These are phyloP conservation scores for Boloria selene DNA, from an alignment of 2,888 invertebrate genomes.

Conservation along the genomic window DNA sequence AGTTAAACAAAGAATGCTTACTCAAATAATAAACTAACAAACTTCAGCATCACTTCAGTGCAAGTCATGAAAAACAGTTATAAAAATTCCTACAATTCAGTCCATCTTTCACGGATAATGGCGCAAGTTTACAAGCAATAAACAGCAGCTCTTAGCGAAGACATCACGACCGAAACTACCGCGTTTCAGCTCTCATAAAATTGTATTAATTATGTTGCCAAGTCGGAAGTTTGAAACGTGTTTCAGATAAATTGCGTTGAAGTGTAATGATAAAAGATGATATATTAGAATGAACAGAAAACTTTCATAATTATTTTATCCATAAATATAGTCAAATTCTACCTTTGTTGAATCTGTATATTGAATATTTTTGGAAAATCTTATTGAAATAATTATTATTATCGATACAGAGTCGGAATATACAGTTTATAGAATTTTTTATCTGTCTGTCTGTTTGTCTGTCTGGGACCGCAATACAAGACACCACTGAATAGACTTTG, in stretches of 20 bases:
- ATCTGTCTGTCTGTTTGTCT: too few species aligned
- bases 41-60: constrained; percentile 4
- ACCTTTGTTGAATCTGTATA: too few species aligned
- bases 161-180: constrained; percentile 26
- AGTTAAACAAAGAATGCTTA: background rate
- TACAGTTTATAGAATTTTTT: too few species aligned
- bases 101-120: constrained; percentile 30
- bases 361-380: too few species aligned
- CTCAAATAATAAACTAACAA: constrained; percentile 1
- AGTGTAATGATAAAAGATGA: too few species aligned
- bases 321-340: too few species aligned
- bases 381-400: too few species aligned
- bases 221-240: background rate
- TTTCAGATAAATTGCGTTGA: background rate
- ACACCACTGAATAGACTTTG: too few species aligned
- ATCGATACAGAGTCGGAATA: too few species aligned
- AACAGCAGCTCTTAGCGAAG: constrained; percentile 24
- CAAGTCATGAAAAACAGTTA: constrained; percentile 22
- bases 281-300: too few species aligned
- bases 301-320: too few species aligned
- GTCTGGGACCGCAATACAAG: too few species aligned
- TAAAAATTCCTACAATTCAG: constrained; percentile 26
- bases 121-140: constrained; percentile 31
- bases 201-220: constrained; percentile 24
- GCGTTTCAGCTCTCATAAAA: constrained; percentile 30